These are phyloP conservation scores for Theonella swinhoei DNA, from an alignment of 37 sponge, comb jelly and placozoan species.

Conservation along the genomic window DNA sequence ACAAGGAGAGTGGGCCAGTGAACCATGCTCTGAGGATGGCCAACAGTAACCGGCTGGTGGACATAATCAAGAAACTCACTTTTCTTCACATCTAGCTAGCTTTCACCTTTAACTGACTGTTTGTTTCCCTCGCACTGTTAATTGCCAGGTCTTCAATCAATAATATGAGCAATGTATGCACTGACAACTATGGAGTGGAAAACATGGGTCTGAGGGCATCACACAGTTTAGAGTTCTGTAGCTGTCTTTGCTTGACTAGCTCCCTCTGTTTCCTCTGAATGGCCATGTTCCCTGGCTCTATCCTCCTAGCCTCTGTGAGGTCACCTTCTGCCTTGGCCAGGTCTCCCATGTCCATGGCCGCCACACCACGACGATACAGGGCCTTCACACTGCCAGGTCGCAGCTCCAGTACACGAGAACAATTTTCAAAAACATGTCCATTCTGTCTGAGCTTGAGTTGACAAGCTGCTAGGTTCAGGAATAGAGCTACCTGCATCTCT, in stretches of 20 bases:
- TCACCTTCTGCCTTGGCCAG: conserved; percentile 54
- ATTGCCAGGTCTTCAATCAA: too few species aligned
- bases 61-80: neutral
- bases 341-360: conserved; percentile 36
- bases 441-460: conserved; percentile 60
- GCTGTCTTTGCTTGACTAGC: neutral
- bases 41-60: neutral
- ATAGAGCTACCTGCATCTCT: conserved; percentile 8
- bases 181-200: too few species aligned
- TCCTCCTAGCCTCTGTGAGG: conserved; percentile 14
- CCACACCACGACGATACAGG: conserved; percentile 61
- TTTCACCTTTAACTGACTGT: neutral
- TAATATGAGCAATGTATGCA: too few species aligned
- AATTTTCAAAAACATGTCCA: conserved; percentile 39
- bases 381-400: conserved; percentile 51
- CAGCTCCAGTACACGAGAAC: conserved; percentile 38
- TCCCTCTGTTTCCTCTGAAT: conserved; percentile 1
- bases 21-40: neutral
- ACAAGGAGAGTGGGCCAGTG: neutral
- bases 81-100: neutral
- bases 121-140: too few species aligned
- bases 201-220: neutral
- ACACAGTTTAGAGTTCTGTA: neutral
- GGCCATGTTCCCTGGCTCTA: conserved; percentile 49
- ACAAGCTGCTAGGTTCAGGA: conserved; percentile 71